phyloP scores from a whole-genome alignment of 2,888 invertebrate genomes.

The Baccha elongata region DNA sequence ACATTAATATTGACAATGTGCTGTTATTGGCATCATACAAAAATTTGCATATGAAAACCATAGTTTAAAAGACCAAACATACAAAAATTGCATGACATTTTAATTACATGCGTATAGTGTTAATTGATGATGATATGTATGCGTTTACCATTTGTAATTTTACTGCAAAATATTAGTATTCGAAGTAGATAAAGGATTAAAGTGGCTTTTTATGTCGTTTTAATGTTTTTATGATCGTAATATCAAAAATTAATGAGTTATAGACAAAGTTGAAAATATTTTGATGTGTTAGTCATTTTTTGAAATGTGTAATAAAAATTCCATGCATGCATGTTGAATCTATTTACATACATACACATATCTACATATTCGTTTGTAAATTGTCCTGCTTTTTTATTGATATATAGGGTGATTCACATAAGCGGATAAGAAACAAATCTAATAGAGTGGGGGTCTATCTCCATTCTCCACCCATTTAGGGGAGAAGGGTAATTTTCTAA shows the following conservation, averaged over 20 bases:
- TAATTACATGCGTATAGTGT: constrained; percentile 46
- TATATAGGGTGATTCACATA: too few species aligned
- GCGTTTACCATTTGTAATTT: constrained; percentile 4
- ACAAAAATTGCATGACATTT: constrained; percentile 33
- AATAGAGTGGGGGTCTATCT: too few species aligned
- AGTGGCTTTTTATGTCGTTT: constrained; percentile 41
- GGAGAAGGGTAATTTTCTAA: too few species aligned
- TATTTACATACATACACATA: too few species aligned
- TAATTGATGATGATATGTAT: constrained; percentile 36
- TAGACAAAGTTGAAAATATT: neutral
- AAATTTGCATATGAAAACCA: constrained; percentile 53
- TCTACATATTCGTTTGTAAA: too few species aligned
- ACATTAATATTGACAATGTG: constrained; percentile 2
- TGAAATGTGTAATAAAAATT: too few species aligned
- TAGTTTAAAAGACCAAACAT: neutral
- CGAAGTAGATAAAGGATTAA: constrained; percentile 16
- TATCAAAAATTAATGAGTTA: constrained; percentile 8
- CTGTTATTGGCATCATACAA: constrained; percentile 59
- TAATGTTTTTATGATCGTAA: constrained; percentile 43
- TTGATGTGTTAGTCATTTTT: neutral
- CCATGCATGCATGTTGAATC: too few species aligned
- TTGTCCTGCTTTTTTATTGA: too few species aligned
- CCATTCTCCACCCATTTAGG: too few species aligned
- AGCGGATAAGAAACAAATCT: too few species aligned
- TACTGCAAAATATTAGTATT: constrained; percentile 21